These are phyloP conservation scores for Paracyprichromis sp. DNA, from an alignment of 2,113 vertebrate genomes.

Conservation along the genomic window DNA sequence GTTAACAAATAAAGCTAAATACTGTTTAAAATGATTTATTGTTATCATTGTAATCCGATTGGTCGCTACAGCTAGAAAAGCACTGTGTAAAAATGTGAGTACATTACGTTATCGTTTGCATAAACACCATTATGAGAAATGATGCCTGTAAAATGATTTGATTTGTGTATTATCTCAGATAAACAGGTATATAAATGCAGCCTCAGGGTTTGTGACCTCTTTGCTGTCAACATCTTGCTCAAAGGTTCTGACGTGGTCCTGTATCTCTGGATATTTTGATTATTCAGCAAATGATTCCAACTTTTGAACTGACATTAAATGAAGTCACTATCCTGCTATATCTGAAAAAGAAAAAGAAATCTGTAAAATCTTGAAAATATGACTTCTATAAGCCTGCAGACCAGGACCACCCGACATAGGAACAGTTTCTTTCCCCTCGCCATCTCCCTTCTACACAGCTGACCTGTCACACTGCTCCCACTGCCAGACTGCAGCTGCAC, in stretches of 20 bases:
- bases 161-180: not conserved
- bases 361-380: not conserved
- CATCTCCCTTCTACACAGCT: not conserved
- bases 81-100: not conserved
- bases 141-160: not conserved
- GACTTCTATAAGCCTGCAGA: not conserved
- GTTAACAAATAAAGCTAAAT: not conserved
- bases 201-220: not conserved
- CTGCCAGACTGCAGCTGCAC: not conserved
- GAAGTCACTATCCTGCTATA: not conserved
- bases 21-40: not conserved
- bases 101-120: not conserved
- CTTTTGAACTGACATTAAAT: not conserved
- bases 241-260: not conserved
- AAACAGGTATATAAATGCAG: not conserved
- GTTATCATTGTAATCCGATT: not conserved
- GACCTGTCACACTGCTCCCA: not conserved
- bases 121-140: not conserved
- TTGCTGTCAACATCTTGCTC: not conserved
- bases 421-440: not conserved
- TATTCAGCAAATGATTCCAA: not conserved
- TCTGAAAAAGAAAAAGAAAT: not conserved
- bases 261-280: not conserved
- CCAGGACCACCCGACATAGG: fast-evolving
- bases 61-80: not conserved